Base-by-base conservation (phyloP, 2,888 invertebrate genomes). In the Drosophila algonquin region DNA sequence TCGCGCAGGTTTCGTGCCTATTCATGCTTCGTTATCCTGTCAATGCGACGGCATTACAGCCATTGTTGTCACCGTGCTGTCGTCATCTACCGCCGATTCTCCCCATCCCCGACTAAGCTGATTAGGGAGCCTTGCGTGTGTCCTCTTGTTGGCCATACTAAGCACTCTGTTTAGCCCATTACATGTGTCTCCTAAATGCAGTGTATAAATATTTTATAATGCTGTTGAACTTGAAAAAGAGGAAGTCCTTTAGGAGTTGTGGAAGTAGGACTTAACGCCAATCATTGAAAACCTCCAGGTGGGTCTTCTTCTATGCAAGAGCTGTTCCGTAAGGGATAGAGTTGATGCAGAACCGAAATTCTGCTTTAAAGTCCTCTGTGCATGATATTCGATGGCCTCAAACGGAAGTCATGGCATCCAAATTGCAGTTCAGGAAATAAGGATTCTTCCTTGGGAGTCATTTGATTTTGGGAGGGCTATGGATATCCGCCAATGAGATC, bases 1-100 rank as follows among this genome's bases (percentile, higher is more conserved):
- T 67, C 74, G 68, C 46, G 73, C 77, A 72, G 89, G 89, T 89
- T 85, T 87, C 89, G 67, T 76, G 90, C 91, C 91, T 91, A 89
- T 90, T 87, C 91, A 90, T 80, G 90, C 81, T 88, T 85, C 84
- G 85, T 90, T 91, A 91, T 90, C 85, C 90, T 88, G 86, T 90
- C 90, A 91, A 89, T 90, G 80, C 83, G 67, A 61, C 52, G 69
- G 73, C 75, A 81, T 90, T 84, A 87, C 62, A 51, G 12, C 18
- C 73, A 70, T 80, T 84, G 79, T 79, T 81, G 82, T 83, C 86
- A 88, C 68, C 86, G 70, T 73, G 60, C 73, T 81, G 74, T 77
- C 76, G 40, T 70, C 69, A 60, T 61, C 45, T 47, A 56, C 61
- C 59, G 59, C 62, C 24, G 45, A 52, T 47, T 51, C 53, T 21